Conservation (phyloP, 2,888 invertebrate genomes). For the Neria commutata region DNA sequence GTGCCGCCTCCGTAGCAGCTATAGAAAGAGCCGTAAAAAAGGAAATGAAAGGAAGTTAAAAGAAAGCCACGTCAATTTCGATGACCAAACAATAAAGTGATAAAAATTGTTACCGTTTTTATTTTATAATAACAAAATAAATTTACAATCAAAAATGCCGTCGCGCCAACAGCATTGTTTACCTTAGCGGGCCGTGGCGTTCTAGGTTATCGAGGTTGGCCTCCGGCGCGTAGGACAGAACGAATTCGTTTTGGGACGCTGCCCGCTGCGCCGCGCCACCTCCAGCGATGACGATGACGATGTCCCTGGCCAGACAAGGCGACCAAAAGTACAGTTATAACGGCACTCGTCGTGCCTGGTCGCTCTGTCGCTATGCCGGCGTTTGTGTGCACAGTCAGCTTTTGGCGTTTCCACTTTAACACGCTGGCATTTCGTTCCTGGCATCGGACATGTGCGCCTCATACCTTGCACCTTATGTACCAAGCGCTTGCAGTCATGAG, state of each 20-base stretch:
- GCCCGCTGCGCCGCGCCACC: background rate
- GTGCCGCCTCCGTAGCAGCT: no score
- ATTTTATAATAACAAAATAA: no score
- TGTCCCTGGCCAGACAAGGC: background rate
- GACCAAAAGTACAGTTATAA: background rate
- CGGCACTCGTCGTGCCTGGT: background rate
- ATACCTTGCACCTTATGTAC: background rate
- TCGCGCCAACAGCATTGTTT: no score
- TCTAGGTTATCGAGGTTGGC: no score
- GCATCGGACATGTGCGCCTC: background rate
- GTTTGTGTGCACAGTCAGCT: background rate
- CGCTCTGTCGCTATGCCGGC: background rate
- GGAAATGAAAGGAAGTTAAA: no score
- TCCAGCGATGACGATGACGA: background rate
- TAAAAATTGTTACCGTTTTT: slow-evolving; percentile 43
- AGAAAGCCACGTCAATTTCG: no score
- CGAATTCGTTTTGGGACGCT: no score
- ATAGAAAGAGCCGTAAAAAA: no score
- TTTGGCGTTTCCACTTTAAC: background rate
- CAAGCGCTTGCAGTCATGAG: background rate
- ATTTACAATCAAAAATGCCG: no score
- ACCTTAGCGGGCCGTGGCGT: no score
- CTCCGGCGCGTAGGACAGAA: no score
- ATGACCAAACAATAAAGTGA: slow-evolving; percentile 39
- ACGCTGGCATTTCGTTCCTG: background rate